Percentiles rank a stretch among this genome's conserved stretches.
phyloP scores from a whole-genome alignment of 53 echinoderm and acorn worm species.

The Crossaster papposus region DNA sequence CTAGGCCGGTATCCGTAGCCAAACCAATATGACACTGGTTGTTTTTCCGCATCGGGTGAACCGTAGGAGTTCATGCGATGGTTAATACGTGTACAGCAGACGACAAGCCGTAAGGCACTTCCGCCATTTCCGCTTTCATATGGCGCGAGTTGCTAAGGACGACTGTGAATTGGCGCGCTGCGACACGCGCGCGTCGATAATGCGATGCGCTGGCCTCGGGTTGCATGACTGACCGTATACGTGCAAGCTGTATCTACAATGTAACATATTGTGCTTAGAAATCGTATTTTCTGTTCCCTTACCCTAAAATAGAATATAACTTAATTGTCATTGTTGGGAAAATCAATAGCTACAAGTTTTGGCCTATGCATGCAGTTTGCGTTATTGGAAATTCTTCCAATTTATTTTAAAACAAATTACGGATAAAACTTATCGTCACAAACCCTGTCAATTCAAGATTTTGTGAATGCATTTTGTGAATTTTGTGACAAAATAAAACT shows the following conservation, averaged over 20 bases:
- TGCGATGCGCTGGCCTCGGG: slow-evolving; percentile 14
- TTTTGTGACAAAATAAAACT: too few relatives aligned
- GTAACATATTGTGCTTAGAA: background rate
- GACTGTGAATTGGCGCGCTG: background rate
- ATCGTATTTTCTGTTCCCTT: background rate
- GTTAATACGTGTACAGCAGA: slow-evolving; percentile 17
- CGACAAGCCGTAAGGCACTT: slow-evolving; percentile 31
- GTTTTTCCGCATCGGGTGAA: background rate
- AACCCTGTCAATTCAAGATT: too few relatives aligned
- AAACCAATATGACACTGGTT: slow-evolving; percentile 8
- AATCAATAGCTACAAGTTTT: too few relatives aligned
- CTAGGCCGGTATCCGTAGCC: background rate
- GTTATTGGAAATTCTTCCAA: too few relatives aligned
- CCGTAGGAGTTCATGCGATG: slow-evolving; percentile 1
- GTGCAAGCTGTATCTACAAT: background rate
- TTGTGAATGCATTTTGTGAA: too few relatives aligned
- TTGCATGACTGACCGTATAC: background rate
- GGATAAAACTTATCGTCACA: too few relatives aligned
- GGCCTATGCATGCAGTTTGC: too few relatives aligned
- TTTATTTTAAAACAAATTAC: too few relatives aligned
- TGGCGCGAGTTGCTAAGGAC: slow-evolving; percentile 40
- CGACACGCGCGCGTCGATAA: slow-evolving; percentile 33
- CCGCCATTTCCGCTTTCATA: slow-evolving; percentile 29
- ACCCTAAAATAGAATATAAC: too few relatives aligned
- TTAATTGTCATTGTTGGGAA: too few relatives aligned